Evolutionary conservation across 2,888 invertebrate genomes (phyloP), one percentile per base, ranked within the genome.

Genomic region (Pseudoips prasinana): DNA sequence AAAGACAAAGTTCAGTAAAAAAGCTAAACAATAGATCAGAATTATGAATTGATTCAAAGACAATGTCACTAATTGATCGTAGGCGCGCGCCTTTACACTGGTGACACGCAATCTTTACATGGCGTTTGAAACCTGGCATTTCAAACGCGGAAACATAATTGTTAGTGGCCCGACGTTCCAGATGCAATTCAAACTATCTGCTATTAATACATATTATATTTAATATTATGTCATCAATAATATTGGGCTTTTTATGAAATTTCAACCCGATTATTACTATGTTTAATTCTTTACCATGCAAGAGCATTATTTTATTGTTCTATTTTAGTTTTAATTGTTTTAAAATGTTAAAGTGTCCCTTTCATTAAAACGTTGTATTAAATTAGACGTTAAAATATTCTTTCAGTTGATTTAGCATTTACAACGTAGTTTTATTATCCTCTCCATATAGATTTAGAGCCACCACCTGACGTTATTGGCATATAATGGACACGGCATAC

Each of bases 51-150:
- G 51, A 62, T 60, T 51, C 43, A 53, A 55, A 55, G 64, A 85
- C 84, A 83, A 85, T 81, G 65, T 64, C 61, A 63, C 63, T 80
- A 81, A 85, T 85, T 85, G 64, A 46, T 55, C 46, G 69, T 69
- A 68, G 68, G 69, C 69, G 68, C 63, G 48, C 41, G 44, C 49
- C 41, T 47, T 39, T 43, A 32, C 35, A 39, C 14, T 50, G 46
- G 50, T 47, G 44, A 43, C 56, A 60, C 52, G 57, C 52, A 40
- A 53, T 45, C 38, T 28, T 41, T 47, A 45, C 41, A 47, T 39
- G 44, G 46, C 40, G 25, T 25, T 29, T 33, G 48, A 36, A 39
- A 47, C 39, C 32, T 25, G 22, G 39, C 39, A 48, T 57, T 49
- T 43, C 36, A 45, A 45, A 39, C 46, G 28, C 55, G 48, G 44